A percentile compares a stretch with the other conserved stretches of the same genome.
Conservation (phyloP, 2,113 vertebrate genomes). For the Eulemur macaco region DNA sequence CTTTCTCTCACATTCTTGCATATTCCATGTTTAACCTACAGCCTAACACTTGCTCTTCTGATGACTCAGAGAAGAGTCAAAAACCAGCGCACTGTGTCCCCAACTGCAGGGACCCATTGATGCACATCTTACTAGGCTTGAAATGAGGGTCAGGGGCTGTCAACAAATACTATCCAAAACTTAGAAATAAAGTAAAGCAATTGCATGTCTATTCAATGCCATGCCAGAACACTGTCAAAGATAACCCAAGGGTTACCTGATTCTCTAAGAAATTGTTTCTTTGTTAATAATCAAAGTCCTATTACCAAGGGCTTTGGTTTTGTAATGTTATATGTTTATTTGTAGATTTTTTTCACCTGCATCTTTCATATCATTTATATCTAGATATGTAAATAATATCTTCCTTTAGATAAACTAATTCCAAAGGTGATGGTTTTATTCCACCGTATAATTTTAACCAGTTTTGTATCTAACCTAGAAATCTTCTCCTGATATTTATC, state of each 20-base stretch:
- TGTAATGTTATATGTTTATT: neutral
- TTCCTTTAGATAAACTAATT: neutral
- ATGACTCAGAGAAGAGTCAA: neutral
- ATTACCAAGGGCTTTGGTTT: neutral
- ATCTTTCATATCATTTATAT: neutral
- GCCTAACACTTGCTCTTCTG: neutral
- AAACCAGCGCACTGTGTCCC: neutral
- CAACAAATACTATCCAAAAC: neutral
- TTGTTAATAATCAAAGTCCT: neutral
- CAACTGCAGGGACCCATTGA: rapidly evolving
- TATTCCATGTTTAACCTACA: too few relatives aligned
- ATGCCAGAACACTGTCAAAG: neutral
- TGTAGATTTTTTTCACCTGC: neutral
- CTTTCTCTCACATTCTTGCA: too few relatives aligned
- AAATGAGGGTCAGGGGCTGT: neutral
- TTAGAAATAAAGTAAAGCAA: neutral
- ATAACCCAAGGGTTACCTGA: neutral
- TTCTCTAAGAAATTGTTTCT: neutral
- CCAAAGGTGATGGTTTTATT: neutral
- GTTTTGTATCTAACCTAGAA: neutral
- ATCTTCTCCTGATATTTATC: neutral
- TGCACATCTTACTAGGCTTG: neutral
- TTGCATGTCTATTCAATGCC: neutral
- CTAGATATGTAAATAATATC: neutral
- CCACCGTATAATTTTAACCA: neutral